A percentile compares a stretch with the other conserved stretches of the same genome.
Conservation (phyloP, 2,888 invertebrate species). For the Abrostola triplasia region DNA sequence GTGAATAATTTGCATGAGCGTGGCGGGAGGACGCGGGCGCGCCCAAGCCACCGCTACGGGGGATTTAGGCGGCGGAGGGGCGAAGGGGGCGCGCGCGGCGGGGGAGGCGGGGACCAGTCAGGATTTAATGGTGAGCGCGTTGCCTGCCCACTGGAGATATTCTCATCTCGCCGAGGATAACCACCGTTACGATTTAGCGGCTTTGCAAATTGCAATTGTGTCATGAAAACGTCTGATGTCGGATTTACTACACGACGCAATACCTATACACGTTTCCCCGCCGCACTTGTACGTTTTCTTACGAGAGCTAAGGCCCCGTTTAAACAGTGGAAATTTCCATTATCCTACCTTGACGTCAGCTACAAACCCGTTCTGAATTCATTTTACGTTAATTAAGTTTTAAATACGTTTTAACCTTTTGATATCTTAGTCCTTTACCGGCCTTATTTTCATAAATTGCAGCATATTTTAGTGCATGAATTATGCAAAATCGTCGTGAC, state of each 20-base stretch:
- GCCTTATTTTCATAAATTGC: constrained; percentile 68
- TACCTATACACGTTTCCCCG: constrained; percentile 29
- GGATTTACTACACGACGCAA: constrained; percentile 38
- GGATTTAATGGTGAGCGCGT: constrained; percentile 70
- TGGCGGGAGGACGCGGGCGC: constrained; percentile 50
- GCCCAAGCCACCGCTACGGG: constrained; percentile 38
- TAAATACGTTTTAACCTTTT: constrained; percentile 56
- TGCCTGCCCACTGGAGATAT: constrained; percentile 72
- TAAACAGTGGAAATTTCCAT: constrained; percentile 45
- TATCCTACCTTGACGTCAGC: constrained; percentile 46
- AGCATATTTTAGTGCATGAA: constrained; percentile 73
- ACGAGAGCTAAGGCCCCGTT: constrained; percentile 37
- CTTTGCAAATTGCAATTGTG: constrained; percentile 67
- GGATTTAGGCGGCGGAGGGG: constrained; percentile 54
- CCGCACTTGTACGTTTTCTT: constrained; percentile 41
- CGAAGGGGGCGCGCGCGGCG: constrained; percentile 34
- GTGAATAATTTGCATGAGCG: constrained; percentile 79
- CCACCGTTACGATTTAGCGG: constrained; percentile 70
- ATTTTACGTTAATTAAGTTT: constrained; percentile 60
- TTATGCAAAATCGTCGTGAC: constrained; percentile 79
- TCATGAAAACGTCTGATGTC: constrained; percentile 59
- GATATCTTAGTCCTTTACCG: constrained; percentile 50
- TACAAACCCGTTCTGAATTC: constrained; percentile 58
- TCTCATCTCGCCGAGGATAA: constrained; percentile 70
- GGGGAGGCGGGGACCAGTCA: constrained; percentile 52